Evolutionary conservation across 2,888 invertebrate species (phyloP).

Genomic region (Megalurothrips usitatus): DNA sequence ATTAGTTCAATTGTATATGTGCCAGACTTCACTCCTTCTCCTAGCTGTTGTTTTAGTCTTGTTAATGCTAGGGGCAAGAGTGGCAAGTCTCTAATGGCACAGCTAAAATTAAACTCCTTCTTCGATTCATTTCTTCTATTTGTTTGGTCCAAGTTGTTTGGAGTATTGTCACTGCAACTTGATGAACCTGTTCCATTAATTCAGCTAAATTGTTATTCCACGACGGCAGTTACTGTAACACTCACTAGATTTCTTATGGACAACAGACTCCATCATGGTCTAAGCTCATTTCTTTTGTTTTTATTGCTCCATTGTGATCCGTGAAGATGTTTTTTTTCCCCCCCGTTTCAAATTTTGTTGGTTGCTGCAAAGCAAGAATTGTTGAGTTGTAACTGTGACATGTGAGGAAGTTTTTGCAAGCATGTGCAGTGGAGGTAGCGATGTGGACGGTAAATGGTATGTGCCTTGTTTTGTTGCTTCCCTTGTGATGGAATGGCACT

Average conservation of each 20-base stretch:
- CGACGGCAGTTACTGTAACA: background rate
- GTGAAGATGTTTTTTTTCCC: constrained; percentile 3
- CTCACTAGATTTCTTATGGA: background rate
- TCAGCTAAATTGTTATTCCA: background rate
- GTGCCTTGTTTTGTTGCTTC: background rate
- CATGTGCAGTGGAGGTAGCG: background rate
- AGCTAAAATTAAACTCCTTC: background rate
- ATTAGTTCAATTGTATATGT: constrained; percentile 13
- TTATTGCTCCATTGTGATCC: background rate
- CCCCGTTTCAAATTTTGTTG: background rate
- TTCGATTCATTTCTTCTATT: background rate
- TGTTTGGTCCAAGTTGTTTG: background rate
- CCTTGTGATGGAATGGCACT: background rate
- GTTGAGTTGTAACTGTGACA: background rate
- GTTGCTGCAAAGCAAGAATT: background rate
- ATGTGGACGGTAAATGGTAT: background rate
- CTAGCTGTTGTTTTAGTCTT: constrained; percentile 25
- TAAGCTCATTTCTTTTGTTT: background rate
- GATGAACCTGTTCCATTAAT: background rate
- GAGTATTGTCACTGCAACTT: constrained; percentile 2
- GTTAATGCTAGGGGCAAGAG: constrained; percentile 19
- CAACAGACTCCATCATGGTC: background rate
- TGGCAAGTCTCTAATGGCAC: background rate
- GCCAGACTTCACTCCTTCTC: constrained; percentile 1
- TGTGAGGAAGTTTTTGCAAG: background rate